A percentile compares a stretch with the other conserved stretches of the same genome.
Evolutionary conservation across 2,888 invertebrate species (phyloP).

Genomic region (Hydrotaea diabolus): DNA sequence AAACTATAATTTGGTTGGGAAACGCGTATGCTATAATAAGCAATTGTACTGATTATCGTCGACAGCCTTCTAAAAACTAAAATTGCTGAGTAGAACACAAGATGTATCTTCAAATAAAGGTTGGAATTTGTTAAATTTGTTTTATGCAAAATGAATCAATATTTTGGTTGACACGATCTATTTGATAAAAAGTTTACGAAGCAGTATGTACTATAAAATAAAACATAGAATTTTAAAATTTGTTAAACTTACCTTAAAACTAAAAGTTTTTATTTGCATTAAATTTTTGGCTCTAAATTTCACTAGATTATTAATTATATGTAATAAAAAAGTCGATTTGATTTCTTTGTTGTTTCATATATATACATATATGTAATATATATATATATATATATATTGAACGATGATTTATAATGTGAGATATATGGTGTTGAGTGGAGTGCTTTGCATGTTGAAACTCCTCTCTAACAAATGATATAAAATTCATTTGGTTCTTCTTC

Average conservation of each 20-base stretch:
- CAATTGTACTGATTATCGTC: too few relatives aligned
- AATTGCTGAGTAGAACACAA: too few relatives aligned
- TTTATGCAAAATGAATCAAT: too few relatives aligned
- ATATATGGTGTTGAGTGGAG: conserved; percentile 31
- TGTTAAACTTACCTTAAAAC: conserved; percentile 72
- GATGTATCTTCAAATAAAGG: too few relatives aligned
- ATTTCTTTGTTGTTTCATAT: conserved; percentile 54
- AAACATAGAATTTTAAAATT: background rate
- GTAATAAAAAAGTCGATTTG: conserved; percentile 66
- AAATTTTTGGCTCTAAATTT: conserved; percentile 76
- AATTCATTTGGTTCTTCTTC: conserved; percentile 23
- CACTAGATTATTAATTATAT: conserved; percentile 56
- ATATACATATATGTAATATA: conserved; percentile 16
- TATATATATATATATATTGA: background rate
- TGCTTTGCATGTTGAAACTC: conserved; percentile 24
- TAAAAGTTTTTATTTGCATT: conserved; percentile 69
- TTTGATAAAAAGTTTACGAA: background rate
- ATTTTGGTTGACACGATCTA: background rate
- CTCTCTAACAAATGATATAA: conserved; percentile 29
- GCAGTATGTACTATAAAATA: background rate
- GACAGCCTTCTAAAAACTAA: too few relatives aligned
- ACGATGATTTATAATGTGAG: conserved; percentile 17
- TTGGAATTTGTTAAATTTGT: too few relatives aligned
- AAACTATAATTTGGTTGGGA: too few relatives aligned
- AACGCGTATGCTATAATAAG: too few relatives aligned